Conservation (phyloP, 37 sponge, comb jelly and placozoan genomes). For the Petrosia ficiformis region DNA sequence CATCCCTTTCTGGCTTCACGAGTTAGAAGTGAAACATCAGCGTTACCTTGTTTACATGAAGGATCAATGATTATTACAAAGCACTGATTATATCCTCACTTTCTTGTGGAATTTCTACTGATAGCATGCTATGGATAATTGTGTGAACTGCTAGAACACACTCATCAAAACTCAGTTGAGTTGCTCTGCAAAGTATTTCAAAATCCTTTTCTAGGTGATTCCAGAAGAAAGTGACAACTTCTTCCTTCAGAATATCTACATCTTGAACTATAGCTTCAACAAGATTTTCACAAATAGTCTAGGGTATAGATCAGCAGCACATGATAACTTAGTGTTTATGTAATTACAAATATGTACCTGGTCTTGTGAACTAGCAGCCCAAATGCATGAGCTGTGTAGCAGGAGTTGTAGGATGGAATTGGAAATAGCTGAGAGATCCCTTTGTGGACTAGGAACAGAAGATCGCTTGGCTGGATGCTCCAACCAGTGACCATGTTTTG, state of each 20-base stretch:
- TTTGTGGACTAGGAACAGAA: neutral
- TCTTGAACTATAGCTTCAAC: neutral
- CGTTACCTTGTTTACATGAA: too few species aligned
- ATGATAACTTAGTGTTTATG: too few species aligned
- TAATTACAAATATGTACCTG: neutral
- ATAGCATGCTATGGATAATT: conserved; percentile 3
- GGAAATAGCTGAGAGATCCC: neutral
- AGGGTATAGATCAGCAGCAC: too few species aligned
- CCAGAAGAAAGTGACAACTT: neutral
- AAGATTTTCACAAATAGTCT: neutral
- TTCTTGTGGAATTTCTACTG: too few species aligned
- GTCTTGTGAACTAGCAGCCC: neutral
- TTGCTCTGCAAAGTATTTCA: neutral
- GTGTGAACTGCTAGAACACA: neutral
- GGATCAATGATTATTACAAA: too few species aligned
- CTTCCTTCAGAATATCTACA: neutral
- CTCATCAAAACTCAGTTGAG: neutral
- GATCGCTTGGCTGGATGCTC: neutral
- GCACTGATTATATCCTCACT: too few species aligned
- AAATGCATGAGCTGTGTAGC: neutral
- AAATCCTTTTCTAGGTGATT: conserved; percentile 10
- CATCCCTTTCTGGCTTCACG: neutral
- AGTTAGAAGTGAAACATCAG: neutral
- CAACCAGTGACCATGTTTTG: neutral
- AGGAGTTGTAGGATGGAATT: neutral